Percentiles rank a stretch among this genome's conserved stretches.
These are phyloP conservation scores for Chiridota heheva DNA, from an alignment of 35 echinoderm and acorn worm genomes.

Conservation along the genomic window DNA sequence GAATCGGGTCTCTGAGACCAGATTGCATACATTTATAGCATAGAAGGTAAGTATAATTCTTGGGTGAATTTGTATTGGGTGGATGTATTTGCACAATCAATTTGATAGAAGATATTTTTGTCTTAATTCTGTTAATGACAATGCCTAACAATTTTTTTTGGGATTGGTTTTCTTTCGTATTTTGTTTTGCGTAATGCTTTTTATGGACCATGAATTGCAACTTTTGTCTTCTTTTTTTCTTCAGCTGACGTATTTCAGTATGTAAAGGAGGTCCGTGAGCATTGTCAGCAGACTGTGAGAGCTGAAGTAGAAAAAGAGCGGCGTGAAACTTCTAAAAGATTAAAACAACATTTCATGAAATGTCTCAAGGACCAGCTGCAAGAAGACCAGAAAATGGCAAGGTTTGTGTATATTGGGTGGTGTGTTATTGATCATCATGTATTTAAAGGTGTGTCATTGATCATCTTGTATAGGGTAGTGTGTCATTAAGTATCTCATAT, in stretches of 20 bases:
- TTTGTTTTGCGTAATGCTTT: not conserved
- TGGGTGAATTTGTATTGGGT: no score
- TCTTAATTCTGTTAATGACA: no score
- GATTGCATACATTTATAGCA: no score
- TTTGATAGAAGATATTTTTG: no score
- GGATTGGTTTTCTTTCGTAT: not conserved
- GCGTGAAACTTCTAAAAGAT: conserved; percentile 58
- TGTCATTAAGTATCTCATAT: not conserved
- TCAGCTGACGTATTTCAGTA: conserved; percentile 72
- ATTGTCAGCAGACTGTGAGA: conserved; percentile 66
- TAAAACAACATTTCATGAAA: conserved; percentile 63
- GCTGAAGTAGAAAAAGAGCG: conserved; percentile 73
- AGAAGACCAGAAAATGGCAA: conserved; percentile 64
- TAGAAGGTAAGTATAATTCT: no score
- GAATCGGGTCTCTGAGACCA: no score
- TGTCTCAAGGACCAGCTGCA: conserved; percentile 71
- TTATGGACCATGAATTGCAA: not conserved
- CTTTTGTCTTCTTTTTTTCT: not conserved
- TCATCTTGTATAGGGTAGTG: not conserved
- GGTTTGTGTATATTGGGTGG: not conserved
- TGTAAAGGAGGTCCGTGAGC: conserved; percentile 63
- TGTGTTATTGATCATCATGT: not conserved
- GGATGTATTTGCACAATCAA: no score
- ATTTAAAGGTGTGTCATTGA: not conserved
- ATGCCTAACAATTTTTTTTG: not conserved